These are phyloP conservation scores for Microchrysa polita DNA, from an alignment of 2,888 invertebrate genomes.

Conservation along the genomic window DNA sequence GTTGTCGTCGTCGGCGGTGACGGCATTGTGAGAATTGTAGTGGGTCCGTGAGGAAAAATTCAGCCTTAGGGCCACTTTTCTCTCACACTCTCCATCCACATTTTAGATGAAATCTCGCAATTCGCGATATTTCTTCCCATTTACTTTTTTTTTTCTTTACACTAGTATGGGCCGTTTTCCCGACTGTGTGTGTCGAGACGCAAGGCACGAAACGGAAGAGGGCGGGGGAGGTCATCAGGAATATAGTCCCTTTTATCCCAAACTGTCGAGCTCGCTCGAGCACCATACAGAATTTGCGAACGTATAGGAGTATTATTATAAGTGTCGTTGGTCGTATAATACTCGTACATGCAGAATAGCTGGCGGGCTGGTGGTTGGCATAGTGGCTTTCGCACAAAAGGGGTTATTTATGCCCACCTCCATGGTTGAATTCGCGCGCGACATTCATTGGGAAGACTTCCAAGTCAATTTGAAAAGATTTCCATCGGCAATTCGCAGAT, in stretches of 20 bases:
- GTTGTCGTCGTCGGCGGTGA: too few species aligned
- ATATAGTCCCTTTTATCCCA: neutral
- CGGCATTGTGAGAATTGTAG: too few species aligned
- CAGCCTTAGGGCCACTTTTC: slow-evolving; percentile 1
- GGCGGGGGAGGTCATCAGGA: neutral
- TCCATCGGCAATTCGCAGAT: slow-evolving; percentile 41
- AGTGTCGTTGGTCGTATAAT: too few species aligned
- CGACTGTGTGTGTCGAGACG: neutral
- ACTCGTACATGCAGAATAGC: too few species aligned
- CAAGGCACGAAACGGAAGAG: neutral
- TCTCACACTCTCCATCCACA: neutral
- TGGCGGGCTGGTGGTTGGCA: too few species aligned
- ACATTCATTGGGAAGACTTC: slow-evolving; percentile 38
- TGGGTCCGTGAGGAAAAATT: neutral
- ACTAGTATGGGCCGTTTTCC: neutral
- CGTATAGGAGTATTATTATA: too few species aligned
- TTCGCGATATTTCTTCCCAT: slow-evolving; percentile 24
- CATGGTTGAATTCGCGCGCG: slow-evolving; percentile 40
- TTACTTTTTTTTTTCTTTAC: too few species aligned
- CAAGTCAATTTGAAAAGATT: slow-evolving; percentile 40
- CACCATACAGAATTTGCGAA: neutral
- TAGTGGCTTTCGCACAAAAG: neutral
- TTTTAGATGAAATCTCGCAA: slow-evolving; percentile 19
- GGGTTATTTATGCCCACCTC: slow-evolving; percentile 41
- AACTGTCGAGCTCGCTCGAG: neutral